A percentile compares a stretch with the other conserved stretches of the same genome.
phyloP scores from a whole-genome alignment of 2,888 invertebrate species.

The Xanthorhoe designata region DNA sequence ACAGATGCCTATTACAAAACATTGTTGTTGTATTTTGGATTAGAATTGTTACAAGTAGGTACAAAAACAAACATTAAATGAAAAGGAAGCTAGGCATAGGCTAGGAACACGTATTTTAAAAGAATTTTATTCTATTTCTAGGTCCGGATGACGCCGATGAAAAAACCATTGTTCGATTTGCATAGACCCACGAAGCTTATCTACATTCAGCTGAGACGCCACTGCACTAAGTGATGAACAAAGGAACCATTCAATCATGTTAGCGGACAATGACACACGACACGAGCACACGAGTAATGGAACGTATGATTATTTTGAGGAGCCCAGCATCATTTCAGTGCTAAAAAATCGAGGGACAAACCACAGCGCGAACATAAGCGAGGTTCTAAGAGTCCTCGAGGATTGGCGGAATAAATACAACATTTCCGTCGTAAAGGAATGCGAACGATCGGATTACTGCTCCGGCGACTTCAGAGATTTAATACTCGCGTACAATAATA shows the following conservation, averaged over 20 bases:
- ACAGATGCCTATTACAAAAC: too few relatives aligned
- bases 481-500: slow-evolving; percentile 87
- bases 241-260: slow-evolving; percentile 58
- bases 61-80: not conserved
- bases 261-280: slow-evolving; percentile 64
- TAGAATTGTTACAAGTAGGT: too few relatives aligned
- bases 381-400: slow-evolving; percentile 70
- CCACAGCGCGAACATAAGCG: slow-evolving; percentile 63
- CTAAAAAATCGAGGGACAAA: slow-evolving; percentile 66
- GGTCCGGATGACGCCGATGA: slow-evolving; percentile 35
- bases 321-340: slow-evolving; percentile 67
- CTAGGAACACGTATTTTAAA: not conserved
- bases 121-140: slow-evolving; percentile 25
- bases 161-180: slow-evolving; percentile 31
- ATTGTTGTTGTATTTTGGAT: too few relatives aligned
- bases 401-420: slow-evolving; percentile 71
- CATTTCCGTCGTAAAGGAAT: slow-evolving; percentile 72
- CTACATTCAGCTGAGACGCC: slow-evolving; percentile 28
- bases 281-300: slow-evolving; percentile 55
- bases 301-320: slow-evolving; percentile 63
- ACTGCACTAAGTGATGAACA: slow-evolving; percentile 67
- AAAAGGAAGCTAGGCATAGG: not conserved
- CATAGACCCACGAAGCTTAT: slow-evolving; percentile 27
- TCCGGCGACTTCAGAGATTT: slow-evolving; percentile 86
- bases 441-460: slow-evolving; percentile 82